Conservation (phyloP, 2,797 vertebrate genomes). For the Leptatherina wallacei region DNA sequence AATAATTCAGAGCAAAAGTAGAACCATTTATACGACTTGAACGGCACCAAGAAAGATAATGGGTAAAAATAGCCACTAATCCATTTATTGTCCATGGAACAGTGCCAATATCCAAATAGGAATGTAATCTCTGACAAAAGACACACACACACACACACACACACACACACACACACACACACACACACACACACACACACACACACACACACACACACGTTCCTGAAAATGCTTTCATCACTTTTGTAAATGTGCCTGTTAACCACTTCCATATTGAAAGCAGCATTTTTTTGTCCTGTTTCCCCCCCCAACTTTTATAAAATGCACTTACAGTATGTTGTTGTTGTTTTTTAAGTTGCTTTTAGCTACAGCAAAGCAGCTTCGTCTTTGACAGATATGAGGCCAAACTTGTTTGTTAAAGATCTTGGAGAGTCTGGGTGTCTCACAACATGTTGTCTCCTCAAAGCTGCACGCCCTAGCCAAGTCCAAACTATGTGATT, state of each 20-base stretch:
- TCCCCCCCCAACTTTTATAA: neutral
- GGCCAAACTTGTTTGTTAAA: constrained; percentile 47
- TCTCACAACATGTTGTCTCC: neutral
- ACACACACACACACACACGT: neutral
- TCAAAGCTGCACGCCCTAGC: neutral
- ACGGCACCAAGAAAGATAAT: neutral
- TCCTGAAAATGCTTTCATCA: constrained; percentile 13
- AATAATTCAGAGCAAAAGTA: neutral
- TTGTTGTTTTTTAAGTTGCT: neutral
- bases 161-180: too few species aligned
- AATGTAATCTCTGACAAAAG: neutral
- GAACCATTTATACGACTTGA: neutral
- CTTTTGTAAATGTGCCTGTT: neutral
- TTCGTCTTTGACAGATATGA: constrained; percentile 36
- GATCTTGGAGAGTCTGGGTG: constrained; percentile 1
- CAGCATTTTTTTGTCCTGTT: neutral
- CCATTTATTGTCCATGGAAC: neutral
- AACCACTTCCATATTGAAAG: constrained; percentile 37
- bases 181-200: too few species aligned
- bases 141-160: too few species aligned
- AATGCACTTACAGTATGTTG: neutral
- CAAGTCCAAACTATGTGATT: neutral
- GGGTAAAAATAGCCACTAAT: neutral
- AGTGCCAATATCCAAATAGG: neutral
- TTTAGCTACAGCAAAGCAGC: constrained; percentile 1